Evolutionary conservation across 2,888 invertebrate genomes (phyloP).

Genomic region (Synergus itoensis): DNA sequence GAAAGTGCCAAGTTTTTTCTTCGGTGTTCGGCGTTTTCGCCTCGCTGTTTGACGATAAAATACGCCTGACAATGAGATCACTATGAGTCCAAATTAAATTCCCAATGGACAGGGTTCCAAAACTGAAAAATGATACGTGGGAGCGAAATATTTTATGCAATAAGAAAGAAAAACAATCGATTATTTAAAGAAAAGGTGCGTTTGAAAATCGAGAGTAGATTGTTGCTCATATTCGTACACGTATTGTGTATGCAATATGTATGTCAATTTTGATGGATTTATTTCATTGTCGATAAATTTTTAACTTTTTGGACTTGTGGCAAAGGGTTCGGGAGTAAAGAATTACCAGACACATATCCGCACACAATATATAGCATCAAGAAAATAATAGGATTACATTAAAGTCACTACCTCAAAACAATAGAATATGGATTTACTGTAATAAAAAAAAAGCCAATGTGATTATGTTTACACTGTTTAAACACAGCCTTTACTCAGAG

Average conservation of each 20-base stretch:
- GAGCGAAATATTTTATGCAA: constrained; percentile 44
- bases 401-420: constrained; percentile 75
- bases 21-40: constrained; percentile 64
- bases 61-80: constrained; percentile 59
- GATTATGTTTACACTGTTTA: constrained; percentile 39
- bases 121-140: constrained; percentile 50
- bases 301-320: constrained; percentile 71
- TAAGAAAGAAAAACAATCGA: constrained; percentile 48
- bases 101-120: constrained; percentile 68
- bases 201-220: constrained; percentile 40
- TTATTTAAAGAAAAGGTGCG: constrained; percentile 43
- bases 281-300: constrained; percentile 48
- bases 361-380: constrained; percentile 72
- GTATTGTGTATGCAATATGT: constrained; percentile 40
- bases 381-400: constrained; percentile 73
- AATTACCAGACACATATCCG: constrained; percentile 71
- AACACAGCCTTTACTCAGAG: background rate
- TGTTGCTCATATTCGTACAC: constrained; percentile 37
- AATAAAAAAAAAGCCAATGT: constrained; percentile 51
- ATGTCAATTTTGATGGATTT: constrained; percentile 52
- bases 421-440: constrained; percentile 69
- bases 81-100: constrained; percentile 70
- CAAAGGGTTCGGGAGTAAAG: constrained; percentile 66
- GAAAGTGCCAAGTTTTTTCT: constrained; percentile 47
- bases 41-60: constrained; percentile 71